These are phyloP conservation scores for Pogonognathellus flavescens DNA, from an alignment of 1,140 invertebrate genomes.

Conservation along the genomic window DNA sequence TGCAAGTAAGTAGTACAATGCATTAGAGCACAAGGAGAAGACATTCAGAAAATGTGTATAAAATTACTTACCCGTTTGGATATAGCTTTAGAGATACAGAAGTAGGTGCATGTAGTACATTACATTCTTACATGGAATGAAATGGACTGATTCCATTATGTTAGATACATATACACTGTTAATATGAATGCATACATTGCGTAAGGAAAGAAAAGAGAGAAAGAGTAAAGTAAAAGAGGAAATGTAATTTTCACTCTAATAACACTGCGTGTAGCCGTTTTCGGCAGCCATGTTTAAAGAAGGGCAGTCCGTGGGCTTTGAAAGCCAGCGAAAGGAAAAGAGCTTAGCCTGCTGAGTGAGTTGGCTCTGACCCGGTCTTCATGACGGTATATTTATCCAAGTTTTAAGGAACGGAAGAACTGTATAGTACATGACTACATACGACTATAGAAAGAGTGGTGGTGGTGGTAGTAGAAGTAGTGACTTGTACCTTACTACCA, in stretches of 20 bases:
- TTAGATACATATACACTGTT: neutral
- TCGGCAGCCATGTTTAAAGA: constrained; percentile 48
- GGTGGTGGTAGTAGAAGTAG: neutral
- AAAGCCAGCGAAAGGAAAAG: constrained; percentile 15
- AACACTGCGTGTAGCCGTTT: constrained; percentile 47
- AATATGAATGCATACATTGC: neutral
- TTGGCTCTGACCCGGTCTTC: neutral
- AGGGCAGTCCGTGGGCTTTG: constrained; percentile 43
- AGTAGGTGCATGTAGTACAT: no score
- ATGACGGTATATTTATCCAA: neutral
- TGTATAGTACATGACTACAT: constrained; percentile 3
- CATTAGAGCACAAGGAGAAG: no score
- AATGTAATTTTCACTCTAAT: constrained; percentile 50
- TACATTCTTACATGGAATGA: no score
- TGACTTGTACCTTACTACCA: neutral
- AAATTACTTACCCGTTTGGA: no score
- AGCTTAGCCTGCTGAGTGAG: constrained; percentile 15
- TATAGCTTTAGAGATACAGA: no score
- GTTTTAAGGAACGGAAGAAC: constrained; percentile 9
- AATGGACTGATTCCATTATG: no score
- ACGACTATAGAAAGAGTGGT: no score
- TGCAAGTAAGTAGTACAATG: no score
- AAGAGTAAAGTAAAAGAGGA: neutral
- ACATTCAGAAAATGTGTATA: no score
- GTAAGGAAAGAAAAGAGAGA: neutral